Base-by-base conservation (phyloP, 2,797 vertebrate genomes). In the Enteromius unitaeniatus region DNA sequence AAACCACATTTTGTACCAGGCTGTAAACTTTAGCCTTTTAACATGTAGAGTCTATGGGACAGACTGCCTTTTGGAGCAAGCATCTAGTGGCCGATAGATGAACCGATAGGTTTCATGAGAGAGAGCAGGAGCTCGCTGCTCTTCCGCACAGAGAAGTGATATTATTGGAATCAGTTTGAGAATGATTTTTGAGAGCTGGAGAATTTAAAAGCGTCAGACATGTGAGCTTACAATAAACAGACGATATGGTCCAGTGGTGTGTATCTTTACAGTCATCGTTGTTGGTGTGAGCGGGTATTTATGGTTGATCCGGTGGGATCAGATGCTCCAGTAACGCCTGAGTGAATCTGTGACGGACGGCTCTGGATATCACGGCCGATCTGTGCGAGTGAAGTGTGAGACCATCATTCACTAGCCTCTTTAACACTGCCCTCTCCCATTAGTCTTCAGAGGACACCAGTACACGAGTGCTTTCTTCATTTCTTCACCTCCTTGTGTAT, bases 401-500 rank as follows among this genome's bases (percentile, higher is more conserved):
- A 19, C 9, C 19, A 82, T 76, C 31, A 77, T 83, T 83, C 74
- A 85, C 82, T 85, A 85, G 78, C 78, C 60, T n/a, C 79, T 79
- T 81, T 85, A 84, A 79, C 53, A 37, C 47, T 84, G 84, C 21
- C 84, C 76, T 73, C 77, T 78, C 65, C 51, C n/a, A 55, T 86
- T 76, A 83, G 62, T 21, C 42, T 42, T 42, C 31, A 34, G 64
- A 68, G 65, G 84, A 85, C 64, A 81, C 85, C 77, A 40, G 60
- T n/a, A 31, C 65, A 34, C 0, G 26, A 14, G 49, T 37, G 49
- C 45, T 68, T 69, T 34, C 69, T 65, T 84, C 64, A 76, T 67
- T 75, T 76, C 78, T 78, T 81, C 81, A 85, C 79, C 84, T 89
- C 77, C 78, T 84, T 68, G 40, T 84, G 82, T 70, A 28, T 83